Base-by-base conservation (phyloP, 2,888 invertebrate genomes). In the Pomacea canaliculata region DNA sequence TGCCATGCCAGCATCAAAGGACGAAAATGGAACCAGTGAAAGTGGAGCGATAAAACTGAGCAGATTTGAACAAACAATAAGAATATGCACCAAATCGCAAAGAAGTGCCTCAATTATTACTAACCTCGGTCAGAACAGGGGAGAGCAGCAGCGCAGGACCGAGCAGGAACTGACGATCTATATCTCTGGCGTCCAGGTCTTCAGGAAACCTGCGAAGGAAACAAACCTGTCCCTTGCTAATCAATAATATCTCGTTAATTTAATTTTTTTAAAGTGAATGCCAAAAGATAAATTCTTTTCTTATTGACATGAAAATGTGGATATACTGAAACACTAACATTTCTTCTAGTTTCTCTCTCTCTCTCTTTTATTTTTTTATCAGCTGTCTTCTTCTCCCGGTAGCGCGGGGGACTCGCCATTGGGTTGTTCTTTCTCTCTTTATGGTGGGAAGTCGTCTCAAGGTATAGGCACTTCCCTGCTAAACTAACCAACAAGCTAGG, bases 81-180 rank as follows among this genome's bases (percentile, higher is more conserved):
- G 23, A 27, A 63, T 18, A 63, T 19, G 63, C 10, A 63, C 10
- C 7, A 63, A 63, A 18, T 4, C 63, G 23, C 2, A 7, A 19
- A 63, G 8, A 27, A 19, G 63, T 18, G 63, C 10, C 10, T 16
- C 63, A 63, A 19, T 16, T 63, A 63, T 23, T 7, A 51, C 75
- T 63, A 75, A 86, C 86, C 81, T 82, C 56, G 59, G 83, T 78
- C 63, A 87, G 66, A 12, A 83, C 84, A 7, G 87, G 87, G 13
- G 86, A 86, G n/a, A 91, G 83, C 68, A 91, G 79, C 49, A 91
- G 80, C 0, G 86, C 88, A 19, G 88, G 82, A 12, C 91, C 91
- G 88, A 90, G 89, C 66, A 86, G 71, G 72, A 87, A 87, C 78
- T 87, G 87, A 62, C 78, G 71, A 74, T 86, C 85, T n/a, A 86